Conservation (phyloP, 2,113 vertebrate genomes). For the Hydrolagus affinis region DNA sequence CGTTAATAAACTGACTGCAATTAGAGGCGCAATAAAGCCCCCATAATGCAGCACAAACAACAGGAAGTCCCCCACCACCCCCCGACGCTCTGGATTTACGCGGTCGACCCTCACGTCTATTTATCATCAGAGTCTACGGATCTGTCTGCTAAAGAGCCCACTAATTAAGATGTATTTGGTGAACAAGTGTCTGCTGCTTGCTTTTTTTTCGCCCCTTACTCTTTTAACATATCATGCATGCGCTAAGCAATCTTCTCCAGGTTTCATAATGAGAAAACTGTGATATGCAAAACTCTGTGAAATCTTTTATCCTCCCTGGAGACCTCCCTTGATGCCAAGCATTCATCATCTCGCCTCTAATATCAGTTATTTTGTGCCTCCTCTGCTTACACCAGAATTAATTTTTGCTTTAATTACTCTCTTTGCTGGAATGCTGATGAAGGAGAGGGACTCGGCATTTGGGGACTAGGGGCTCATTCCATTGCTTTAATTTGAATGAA, state of each 20-base stretch:
- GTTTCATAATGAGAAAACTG: slow-evolving; percentile 86
- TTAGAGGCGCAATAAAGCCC: slow-evolving; percentile 83
- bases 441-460: slow-evolving; percentile 98
- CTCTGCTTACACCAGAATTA: slow-evolving; percentile 99
- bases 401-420: slow-evolving; percentile 99
- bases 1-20: slow-evolving; percentile 86
- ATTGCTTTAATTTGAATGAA: slow-evolving; percentile 99
- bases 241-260: slow-evolving; percentile 77
- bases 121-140: slow-evolving; percentile 96
- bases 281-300: slow-evolving; percentile 87
- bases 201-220: slow-evolving; percentile 71
- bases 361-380: slow-evolving; percentile 99
- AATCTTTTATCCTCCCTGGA: slow-evolving; percentile 90
- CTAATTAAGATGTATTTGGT: slow-evolving; percentile 94
- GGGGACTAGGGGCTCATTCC: slow-evolving; percentile 97
- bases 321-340: slow-evolving; percentile 99
- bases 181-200: slow-evolving; percentile 74
- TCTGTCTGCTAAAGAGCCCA: slow-evolving; percentile 91
- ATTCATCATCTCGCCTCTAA: slow-evolving; percentile 99
- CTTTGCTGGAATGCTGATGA: slow-evolving; percentile 99
- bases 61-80: slow-evolving; percentile 82
- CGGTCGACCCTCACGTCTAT: slow-evolving; percentile 80
- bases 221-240: slow-evolving; percentile 84
- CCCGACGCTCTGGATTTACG: slow-evolving; percentile 80
- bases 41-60: slow-evolving; percentile 87